phyloP scores from a whole-genome alignment of 2,797 vertebrate genomes.

The Enteromius fasciolatus region DNA sequence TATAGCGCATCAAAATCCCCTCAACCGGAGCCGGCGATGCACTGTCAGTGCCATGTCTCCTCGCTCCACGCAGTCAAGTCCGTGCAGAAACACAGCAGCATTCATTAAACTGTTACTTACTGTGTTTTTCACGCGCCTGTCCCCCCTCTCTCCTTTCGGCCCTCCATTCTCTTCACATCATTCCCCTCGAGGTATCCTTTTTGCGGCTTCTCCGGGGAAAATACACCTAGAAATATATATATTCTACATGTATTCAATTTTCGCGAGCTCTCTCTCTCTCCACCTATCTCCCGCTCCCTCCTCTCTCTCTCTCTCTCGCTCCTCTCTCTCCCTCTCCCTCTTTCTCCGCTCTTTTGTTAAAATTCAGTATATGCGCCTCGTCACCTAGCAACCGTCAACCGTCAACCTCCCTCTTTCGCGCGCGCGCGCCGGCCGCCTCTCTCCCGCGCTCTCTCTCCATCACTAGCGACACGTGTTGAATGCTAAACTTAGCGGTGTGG shows the following conservation, averaged over 20 bases:
- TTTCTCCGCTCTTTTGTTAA: conserved; percentile 86
- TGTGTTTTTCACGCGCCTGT: conserved; percentile 81
- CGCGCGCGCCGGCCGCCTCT: conserved; percentile 50
- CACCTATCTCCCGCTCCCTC: conserved; percentile 63
- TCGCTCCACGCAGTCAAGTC: conserved; percentile 67
- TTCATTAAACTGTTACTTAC: conserved; percentile 79
- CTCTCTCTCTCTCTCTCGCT: conserved; percentile 59
- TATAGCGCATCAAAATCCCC: conserved; percentile 67
- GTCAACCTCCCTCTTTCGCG: conserved; percentile 67
- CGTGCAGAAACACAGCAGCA: conserved; percentile 66
- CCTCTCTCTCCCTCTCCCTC: conserved; percentile 71
- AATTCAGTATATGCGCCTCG: conserved; percentile 88
- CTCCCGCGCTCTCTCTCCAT: conserved; percentile 72
- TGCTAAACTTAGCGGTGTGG: conserved; percentile 86
- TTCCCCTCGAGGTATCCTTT: conserved; percentile 83
- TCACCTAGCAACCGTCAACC: conserved; percentile 87
- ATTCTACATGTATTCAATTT: conserved; percentile 84
- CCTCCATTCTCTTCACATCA: conserved; percentile 84
- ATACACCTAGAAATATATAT: conserved; percentile 73
- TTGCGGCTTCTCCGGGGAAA: conserved; percentile 75
- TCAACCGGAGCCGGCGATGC: conserved; percentile 71
- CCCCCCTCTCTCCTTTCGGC: conserved; percentile 82
- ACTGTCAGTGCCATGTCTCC: conserved; percentile 72
- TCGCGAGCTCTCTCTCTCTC: conserved; percentile 72
- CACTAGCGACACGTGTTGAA: conserved; percentile 87